Evolutionary conservation across 37 sponge, comb jelly and placozoan species (phyloP).

Genomic region (Ephydatia muelleri): DNA sequence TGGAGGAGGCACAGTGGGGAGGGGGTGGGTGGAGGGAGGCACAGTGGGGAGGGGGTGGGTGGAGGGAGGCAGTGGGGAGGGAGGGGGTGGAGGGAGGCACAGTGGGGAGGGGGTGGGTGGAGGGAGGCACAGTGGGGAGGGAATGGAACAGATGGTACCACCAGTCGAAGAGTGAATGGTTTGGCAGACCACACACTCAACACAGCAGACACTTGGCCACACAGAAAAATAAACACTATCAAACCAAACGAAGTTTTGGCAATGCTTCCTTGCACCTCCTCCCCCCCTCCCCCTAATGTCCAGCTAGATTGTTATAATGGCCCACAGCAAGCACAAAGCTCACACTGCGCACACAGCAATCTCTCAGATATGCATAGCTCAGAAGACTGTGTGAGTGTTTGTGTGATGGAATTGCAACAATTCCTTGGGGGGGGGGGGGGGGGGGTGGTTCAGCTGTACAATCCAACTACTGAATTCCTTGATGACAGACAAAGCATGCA

Average conservation of each 20-base stretch:
- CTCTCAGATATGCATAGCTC: neutral
- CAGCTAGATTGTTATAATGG: too few species aligned
- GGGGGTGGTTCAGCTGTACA: neutral
- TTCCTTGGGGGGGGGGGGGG: neutral
- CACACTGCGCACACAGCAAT: too few species aligned
- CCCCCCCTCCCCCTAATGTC: neutral
- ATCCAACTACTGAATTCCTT: neutral
- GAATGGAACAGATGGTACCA: too few species aligned
- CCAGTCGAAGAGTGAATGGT: neutral
- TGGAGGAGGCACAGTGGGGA: too few species aligned
- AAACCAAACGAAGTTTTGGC: neutral
- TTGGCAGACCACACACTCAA: neutral
- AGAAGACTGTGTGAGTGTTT: too few species aligned
- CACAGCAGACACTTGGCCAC: neutral
- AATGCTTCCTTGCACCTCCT: neutral
- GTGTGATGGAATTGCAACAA: neutral
- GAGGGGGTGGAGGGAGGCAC: too few species aligned
- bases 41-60: too few species aligned
- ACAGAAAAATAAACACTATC: neutral
- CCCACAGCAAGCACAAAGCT: too few species aligned
- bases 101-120: neutral
- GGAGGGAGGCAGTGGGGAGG: too few species aligned
- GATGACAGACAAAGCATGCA: neutral
- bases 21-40: too few species aligned
- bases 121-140: neutral